Base-by-base conservation (phyloP, 2,113 vertebrate genomes). In the Marcusenius ussheri region DNA sequence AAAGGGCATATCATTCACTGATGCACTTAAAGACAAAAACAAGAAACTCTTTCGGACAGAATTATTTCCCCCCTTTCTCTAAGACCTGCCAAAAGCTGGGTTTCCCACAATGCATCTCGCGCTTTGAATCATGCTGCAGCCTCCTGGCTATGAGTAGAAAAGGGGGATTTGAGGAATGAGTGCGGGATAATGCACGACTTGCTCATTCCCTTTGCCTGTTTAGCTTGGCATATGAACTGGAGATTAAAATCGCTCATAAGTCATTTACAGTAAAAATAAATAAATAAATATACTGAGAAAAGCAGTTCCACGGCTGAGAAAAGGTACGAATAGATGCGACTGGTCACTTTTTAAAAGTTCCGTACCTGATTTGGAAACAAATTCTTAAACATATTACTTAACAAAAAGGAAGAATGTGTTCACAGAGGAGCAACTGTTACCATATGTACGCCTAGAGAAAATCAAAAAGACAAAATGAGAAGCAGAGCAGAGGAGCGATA, bases 391-490 rank as follows among this genome's bases (percentile, higher is more conserved):
- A 24, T 66, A 53, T 80, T 51, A 89, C 46, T 89, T 80, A 46
- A 49, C 46, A 17, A 11, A 21, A 80, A 58, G 24, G 83, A 84
- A 27, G 15, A 50, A 46, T 47, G 53, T 47, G 11, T 83, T 42
- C 80, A 85, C 50, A 89, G 89, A 89, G 17, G n/a, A 62, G 42
- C 77, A 89, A 85, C 50, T 84, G 80, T 84, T 89, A 89, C 89
- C 89, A 89, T 27, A 85, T 89, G 89, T 89, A 62, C 39, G 17
- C 50, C 8, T 47, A 47, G 27, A 46, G 83, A 91, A 80, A 89
- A 90, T 83, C 42, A 62, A 58, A 49, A 46, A 51, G 88, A 86
- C 47, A 88, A 89, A 89, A 91, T 91, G 88, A 90, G 89, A 35
- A 89, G 87, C 88, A 90, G 88, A 89, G 66, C 83, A 90, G 88